Percentiles rank a stretch among this genome's conserved stretches.
Conservation (phyloP, 2,797 vertebrate species). For the Dicrostonyx torquatus region DNA sequence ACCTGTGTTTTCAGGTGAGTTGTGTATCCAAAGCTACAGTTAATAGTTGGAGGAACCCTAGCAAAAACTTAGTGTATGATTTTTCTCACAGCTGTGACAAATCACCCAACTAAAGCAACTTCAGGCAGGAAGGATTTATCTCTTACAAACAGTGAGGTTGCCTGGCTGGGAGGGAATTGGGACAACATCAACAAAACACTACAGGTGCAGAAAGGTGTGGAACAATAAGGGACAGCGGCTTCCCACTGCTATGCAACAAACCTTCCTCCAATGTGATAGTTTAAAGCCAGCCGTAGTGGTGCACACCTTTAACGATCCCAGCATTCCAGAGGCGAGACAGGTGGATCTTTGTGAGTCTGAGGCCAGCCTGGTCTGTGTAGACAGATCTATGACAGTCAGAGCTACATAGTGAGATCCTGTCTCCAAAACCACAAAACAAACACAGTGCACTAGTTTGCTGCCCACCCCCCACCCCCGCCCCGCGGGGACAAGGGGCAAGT, state of each 20-base stretch:
- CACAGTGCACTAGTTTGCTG: background rate
- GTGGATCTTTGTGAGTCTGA: background rate
- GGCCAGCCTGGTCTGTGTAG: background rate
- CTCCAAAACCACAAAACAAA: background rate
- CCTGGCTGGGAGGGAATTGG: background rate
- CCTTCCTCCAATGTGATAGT: background rate
- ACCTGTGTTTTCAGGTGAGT: background rate
- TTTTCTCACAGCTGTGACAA: background rate
- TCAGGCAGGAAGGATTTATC: background rate
- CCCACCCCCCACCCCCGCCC: too few species aligned
- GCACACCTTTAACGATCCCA: background rate
- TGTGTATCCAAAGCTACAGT: background rate
- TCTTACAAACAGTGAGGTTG: conserved; percentile 2
- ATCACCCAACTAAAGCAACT: background rate
- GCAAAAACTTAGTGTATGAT: background rate
- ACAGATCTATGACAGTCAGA: background rate
- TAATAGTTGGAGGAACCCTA: background rate
- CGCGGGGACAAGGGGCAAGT: too few species aligned
- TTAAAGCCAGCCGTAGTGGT: background rate
- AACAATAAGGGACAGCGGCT: background rate
- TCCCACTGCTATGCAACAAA: background rate
- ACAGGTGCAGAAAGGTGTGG: background rate
- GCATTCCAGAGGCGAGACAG: background rate
- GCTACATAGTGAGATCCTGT: background rate
- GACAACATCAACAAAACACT: background rate